Base-by-base conservation (phyloP, 2,888 invertebrate species). In the Netelia melanura region DNA sequence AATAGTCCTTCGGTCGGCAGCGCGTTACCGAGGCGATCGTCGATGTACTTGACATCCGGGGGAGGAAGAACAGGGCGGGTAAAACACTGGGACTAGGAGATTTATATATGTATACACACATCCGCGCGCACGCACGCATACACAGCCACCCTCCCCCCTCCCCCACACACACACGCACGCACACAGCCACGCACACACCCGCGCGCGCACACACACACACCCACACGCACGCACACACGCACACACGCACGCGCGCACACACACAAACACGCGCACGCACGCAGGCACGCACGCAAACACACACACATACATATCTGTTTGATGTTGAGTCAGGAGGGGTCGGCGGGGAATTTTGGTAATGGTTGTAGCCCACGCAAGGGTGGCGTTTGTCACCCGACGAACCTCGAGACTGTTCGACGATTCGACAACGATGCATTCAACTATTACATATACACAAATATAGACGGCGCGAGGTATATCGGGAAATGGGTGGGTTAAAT, bases 41-140 rank as follows among this genome's bases (percentile, higher is more conserved):
- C 90, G 90, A 92, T 92, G 92, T 90, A 90, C 88, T 91, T 92
- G 92, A 90, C 91, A 92, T 93, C 93, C 93, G 93, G 91, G 92
- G 93, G 93, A 92, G 93, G 93, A 90, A 90, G 90, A 88, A 80
- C 83, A 75, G 84, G 86, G 81, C 82, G 87, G 93, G 92, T 92
- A 89, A 91, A 92, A 93, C 93, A 93, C 92, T 91, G 90, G 93
- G 93, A 92, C 88, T 83, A 90, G 92, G 92, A 92, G 87, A 54
- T 71, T 54, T 11, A 79, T 58, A 56, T 64, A 65, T 54, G 71
- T 56, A 61, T 17, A 54, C 52, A 70, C 17, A 62, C 52, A 76
- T 1, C 21, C 21, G 21, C 21, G 21, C 21, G 21, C 21, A 21
- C 21, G 21, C 21, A 21, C 21, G 21, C 21, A 21, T 21, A 21